Evolutionary conservation across 2,797 vertebrate species (phyloP).

Genomic region (Pipistrellus nathusii): DNA sequence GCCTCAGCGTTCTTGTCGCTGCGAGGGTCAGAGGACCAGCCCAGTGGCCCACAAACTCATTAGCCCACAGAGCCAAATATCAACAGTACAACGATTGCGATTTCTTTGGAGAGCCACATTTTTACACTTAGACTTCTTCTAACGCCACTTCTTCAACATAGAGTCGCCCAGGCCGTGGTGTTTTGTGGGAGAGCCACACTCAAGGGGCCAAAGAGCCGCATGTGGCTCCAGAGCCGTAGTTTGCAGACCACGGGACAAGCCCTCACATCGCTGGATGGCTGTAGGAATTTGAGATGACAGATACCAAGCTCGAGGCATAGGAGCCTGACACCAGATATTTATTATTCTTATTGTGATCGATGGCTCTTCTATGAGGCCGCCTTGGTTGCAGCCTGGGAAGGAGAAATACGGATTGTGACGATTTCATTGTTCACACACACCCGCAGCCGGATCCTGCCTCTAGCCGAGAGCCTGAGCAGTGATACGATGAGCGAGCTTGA

Average conservation of each 20-base stretch:
- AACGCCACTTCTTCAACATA: too few species aligned
- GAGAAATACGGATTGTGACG: neutral
- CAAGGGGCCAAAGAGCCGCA: too few species aligned
- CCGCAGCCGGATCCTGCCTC: neutral
- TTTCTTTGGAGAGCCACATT: too few species aligned
- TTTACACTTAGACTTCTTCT: too few species aligned
- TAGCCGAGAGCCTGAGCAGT: neutral
- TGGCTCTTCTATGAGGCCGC: neutral
- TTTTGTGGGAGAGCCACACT: too few species aligned
- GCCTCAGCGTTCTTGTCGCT: neutral
- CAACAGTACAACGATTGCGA: too few species aligned
- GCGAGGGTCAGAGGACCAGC: neutral
- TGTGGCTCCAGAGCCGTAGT: too few species aligned
- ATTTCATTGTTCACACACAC: neutral
- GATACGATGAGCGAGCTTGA: neutral
- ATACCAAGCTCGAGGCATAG: neutral
- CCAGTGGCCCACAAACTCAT: neutral
- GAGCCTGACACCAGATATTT: neutral
- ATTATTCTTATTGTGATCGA: neutral
- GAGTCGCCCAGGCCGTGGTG: too few species aligned
- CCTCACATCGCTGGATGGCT: neutral
- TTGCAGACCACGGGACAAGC: neutral
- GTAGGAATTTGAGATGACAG: accelerated
- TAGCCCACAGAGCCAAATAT: too few species aligned
- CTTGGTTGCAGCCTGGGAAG: neutral